Conservation (phyloP, 2,797 vertebrate species). For the Numenius phaeopus region DNA sequence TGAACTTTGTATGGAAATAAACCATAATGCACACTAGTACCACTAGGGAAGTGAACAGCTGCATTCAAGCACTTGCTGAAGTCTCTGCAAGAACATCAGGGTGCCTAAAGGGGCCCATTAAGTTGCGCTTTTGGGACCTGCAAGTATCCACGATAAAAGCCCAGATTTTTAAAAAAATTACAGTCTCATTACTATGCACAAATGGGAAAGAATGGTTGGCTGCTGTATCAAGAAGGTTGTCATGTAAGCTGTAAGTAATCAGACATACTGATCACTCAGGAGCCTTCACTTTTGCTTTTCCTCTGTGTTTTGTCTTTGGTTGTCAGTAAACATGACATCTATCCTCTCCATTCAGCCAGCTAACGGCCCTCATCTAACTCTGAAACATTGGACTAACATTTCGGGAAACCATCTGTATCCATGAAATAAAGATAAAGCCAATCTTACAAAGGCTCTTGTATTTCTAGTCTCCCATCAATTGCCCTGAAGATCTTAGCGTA, state of each 20-base stretch:
- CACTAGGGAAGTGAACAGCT: not conserved
- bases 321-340: not conserved
- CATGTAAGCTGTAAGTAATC: not conserved
- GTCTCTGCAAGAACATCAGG: not conserved
- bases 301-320: not conserved
- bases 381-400: not conserved
- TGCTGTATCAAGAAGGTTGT: not conserved
- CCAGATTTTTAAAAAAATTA: not conserved
- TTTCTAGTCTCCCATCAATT: not conserved
- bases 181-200: not conserved
- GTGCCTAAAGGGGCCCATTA: not conserved
- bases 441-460: not conserved
- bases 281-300: constrained; percentile 20
- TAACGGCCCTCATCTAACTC: not conserved
- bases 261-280: not conserved
- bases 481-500: not conserved
- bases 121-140: not conserved
- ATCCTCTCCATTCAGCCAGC: not conserved
- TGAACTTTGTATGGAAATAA: not conserved
- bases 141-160: not conserved
- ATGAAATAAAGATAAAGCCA: constrained; percentile 7
- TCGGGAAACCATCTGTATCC: not conserved
- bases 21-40: not conserved
- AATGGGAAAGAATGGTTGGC: not conserved
- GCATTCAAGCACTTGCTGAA: not conserved